Percentiles rank a stretch among this genome's conserved stretches.
Evolutionary conservation across 2,797 vertebrate genomes (phyloP).

Genomic region (Fundulus diaphanus): DNA sequence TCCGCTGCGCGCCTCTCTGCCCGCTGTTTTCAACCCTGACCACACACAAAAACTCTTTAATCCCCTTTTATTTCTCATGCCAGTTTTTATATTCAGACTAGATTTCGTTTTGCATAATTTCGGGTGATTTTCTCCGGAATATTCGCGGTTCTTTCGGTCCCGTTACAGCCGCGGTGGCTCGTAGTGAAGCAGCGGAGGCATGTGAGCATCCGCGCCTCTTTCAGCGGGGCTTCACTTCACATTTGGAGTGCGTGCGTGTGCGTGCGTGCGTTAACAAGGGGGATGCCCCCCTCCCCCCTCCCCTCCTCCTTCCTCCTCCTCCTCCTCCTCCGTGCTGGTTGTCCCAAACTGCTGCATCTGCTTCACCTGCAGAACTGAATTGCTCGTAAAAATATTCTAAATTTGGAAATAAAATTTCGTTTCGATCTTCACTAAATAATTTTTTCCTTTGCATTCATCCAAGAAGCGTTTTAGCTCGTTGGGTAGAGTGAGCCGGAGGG

Average conservation of each 20-base stretch:
- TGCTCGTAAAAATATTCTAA: no score
- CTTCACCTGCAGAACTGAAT: no score
- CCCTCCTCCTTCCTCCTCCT: background rate
- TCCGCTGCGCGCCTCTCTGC: no score
- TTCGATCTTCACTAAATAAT: background rate
- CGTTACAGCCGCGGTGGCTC: background rate
- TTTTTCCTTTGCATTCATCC: background rate
- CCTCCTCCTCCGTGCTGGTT: background rate
- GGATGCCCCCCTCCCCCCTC: slow-evolving; percentile 42
- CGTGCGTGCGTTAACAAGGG: slow-evolving; percentile 50
- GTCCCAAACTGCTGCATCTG: slow-evolving; percentile 29
- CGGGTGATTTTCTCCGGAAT: background rate
- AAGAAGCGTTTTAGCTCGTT: background rate
- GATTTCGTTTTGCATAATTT: background rate
- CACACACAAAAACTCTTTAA: no score
- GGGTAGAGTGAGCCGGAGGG: background rate
- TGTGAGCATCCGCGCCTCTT: background rate
- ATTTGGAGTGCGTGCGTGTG: slow-evolving; percentile 12
- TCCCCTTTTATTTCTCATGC: background rate
- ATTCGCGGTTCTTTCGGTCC: background rate
- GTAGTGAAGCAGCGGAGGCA: background rate
- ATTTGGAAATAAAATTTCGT: background rate
- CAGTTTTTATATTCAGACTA: background rate
- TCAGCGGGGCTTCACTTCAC: slow-evolving; percentile 29
- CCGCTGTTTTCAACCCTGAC: no score